Conservation (phyloP, 2,113 vertebrate species). For the Mesoclemmys tuberculata region DNA sequence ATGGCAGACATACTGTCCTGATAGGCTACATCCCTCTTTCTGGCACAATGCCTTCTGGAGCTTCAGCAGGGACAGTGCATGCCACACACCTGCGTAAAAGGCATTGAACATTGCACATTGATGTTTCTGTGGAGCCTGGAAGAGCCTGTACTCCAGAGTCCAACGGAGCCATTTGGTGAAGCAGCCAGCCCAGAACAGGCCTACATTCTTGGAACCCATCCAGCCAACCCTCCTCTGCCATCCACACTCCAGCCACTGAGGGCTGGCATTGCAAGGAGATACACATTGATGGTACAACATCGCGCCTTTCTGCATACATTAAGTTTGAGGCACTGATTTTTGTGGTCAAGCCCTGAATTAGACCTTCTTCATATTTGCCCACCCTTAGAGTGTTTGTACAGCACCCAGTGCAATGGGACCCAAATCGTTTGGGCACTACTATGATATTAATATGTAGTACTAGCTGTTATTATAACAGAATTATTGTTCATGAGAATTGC, state of each 20-base stretch:
- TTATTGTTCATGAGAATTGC: conserved; percentile 51
- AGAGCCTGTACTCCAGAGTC: neutral
- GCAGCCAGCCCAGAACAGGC: neutral
- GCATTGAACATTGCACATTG: neutral
- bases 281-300: neutral
- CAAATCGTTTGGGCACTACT: conserved; percentile 14
- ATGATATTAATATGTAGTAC: conserved; percentile 45
- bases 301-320: neutral
- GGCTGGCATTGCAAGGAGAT: too few species aligned
- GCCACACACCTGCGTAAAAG: neutral
- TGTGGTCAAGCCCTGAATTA: neutral
- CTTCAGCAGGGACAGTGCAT: neutral
- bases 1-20: neutral
- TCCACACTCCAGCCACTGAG: too few species aligned
- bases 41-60: neutral
- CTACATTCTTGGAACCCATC: neutral
- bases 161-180: neutral
- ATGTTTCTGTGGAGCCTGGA: neutral
- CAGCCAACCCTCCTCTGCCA: neutral
- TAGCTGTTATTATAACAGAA: conserved; percentile 33
- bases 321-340: neutral
- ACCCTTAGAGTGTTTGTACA: neutral
- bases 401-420: neutral
- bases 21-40: too few species aligned
- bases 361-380: neutral